A percentile compares a stretch with the other conserved stretches of the same genome.
Evolutionary conservation across 2,797 vertebrate species (phyloP).

Genomic region (Stomatorhinus walkeri): DNA sequence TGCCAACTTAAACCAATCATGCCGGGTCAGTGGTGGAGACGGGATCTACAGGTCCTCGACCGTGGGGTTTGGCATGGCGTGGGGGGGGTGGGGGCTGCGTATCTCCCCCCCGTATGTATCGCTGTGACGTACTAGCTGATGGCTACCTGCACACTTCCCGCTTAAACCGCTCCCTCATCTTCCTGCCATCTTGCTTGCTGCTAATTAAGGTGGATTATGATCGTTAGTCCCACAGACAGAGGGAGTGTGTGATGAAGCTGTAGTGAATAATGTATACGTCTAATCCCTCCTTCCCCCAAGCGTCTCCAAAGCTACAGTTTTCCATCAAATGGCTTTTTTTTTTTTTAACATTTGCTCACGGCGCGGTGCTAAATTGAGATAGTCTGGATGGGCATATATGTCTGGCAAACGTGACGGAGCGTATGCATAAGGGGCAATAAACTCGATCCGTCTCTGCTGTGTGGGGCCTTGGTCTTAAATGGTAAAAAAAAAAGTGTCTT

Average conservation of each 20-base stretch:
- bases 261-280: conserved; percentile 73
- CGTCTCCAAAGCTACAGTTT: conserved; percentile 29
- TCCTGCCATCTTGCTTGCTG: conserved; percentile 54
- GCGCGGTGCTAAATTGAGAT: conserved; percentile 51
- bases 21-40: conserved; percentile 52
- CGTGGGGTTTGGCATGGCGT: not conserved
- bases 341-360: conserved; percentile 33
- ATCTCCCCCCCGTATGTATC: conserved; percentile 44
- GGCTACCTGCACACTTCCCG: conserved; percentile 64
- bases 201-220: conserved; percentile 70
- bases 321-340: conserved; percentile 11
- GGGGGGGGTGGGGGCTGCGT: conserved; percentile 7
- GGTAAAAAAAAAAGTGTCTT: not conserved
- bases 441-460: not conserved
- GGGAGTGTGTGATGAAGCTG: conserved; percentile 67
- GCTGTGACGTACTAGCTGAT: conserved; percentile 57
- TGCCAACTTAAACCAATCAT: conserved; percentile 60
- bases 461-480: not conserved
- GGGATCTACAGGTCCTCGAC: conserved; percentile 44
- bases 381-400: conserved; percentile 62
- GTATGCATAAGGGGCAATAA: not conserved
- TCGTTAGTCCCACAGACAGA: conserved; percentile 73
- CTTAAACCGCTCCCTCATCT: conserved; percentile 57
- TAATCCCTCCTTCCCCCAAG: conserved; percentile 23
- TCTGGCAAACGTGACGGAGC: not conserved